phyloP scores from a whole-genome alignment of 2,888 invertebrate genomes.

The Xanthostigma xanthostigma region DNA sequence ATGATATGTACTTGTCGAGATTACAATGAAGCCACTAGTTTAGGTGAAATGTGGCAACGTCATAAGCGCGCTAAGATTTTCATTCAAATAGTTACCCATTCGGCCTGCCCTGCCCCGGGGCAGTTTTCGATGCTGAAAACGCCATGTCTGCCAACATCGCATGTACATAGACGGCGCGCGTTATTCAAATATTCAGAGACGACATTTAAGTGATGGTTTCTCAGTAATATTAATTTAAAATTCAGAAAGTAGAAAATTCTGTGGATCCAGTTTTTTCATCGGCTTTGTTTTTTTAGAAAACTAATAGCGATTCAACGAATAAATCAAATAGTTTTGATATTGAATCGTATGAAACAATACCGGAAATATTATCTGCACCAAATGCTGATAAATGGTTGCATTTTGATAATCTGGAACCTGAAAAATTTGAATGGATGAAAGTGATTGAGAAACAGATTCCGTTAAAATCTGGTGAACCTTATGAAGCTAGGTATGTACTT shows the following conservation, averaged over 20 bases:
- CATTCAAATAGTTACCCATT: too few relatives aligned
- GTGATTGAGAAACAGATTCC: constrained; percentile 39
- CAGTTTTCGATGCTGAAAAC: too few relatives aligned
- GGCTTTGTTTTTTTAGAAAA: background rate
- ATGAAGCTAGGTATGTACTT: constrained; percentile 45
- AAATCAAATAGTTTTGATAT: constrained; percentile 19
- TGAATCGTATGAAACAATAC: constrained; percentile 32
- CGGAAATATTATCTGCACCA: constrained; percentile 40
- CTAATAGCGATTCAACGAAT: background rate
- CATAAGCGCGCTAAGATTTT: too few relatives aligned
- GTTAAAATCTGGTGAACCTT: constrained; percentile 41
- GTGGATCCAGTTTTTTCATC: constrained; percentile 7
- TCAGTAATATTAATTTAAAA: too few relatives aligned
- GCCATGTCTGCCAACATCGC: too few relatives aligned
- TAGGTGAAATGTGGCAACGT: too few relatives aligned
- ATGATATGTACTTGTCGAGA: too few relatives aligned
- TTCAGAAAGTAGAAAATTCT: constrained; percentile 6
- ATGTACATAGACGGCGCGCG: too few relatives aligned
- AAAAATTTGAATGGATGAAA: constrained; percentile 83
- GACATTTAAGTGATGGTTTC: too few relatives aligned
- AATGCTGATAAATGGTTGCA: constrained; percentile 61
- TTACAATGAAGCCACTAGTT: too few relatives aligned
- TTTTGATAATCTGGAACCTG: constrained; percentile 72
- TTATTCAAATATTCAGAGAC: too few relatives aligned
- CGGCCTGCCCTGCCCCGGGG: too few relatives aligned